Conservation (phyloP, 2,797 vertebrate species). For the Huso huso region DNA sequence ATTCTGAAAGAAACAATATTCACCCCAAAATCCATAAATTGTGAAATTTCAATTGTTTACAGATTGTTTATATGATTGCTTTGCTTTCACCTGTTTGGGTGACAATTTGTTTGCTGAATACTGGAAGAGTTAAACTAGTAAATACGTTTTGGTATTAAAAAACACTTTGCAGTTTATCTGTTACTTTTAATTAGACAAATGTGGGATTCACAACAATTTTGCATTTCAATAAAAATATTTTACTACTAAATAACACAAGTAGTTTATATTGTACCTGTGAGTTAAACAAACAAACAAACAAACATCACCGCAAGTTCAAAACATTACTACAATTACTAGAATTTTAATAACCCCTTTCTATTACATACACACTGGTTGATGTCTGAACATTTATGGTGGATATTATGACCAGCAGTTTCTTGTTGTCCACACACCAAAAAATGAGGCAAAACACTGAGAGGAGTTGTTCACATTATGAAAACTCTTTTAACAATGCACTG, state of each 20-base stretch:
- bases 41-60: no score
- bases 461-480: conserved; percentile 16
- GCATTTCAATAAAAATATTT: conserved; percentile 13
- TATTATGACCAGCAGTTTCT: conserved; percentile 12
- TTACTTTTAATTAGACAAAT: neutral
- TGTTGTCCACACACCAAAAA: conserved; percentile 9
- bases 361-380: conserved; percentile 9
- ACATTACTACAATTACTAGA: conserved; percentile 19
- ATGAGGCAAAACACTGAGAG: neutral
- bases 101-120: no score
- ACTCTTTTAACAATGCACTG: conserved; percentile 17
- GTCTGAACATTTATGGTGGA: conserved; percentile 14
- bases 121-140: no score
- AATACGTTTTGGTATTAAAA: no score
- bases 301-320: conserved; percentile 12
- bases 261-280: conserved; percentile 11
- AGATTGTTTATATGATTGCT: no score
- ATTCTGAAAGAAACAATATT: no score
- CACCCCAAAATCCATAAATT: no score
- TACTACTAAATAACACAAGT: conserved; percentile 18
- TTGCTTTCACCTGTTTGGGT: no score
- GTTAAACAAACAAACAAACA: conserved; percentile 5
- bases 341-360: conserved; percentile 14
- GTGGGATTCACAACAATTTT: conserved; percentile 19
- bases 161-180: neutral